Conservation (phyloP, 2,888 invertebrate genomes). For the Scaptomyza flava region DNA sequence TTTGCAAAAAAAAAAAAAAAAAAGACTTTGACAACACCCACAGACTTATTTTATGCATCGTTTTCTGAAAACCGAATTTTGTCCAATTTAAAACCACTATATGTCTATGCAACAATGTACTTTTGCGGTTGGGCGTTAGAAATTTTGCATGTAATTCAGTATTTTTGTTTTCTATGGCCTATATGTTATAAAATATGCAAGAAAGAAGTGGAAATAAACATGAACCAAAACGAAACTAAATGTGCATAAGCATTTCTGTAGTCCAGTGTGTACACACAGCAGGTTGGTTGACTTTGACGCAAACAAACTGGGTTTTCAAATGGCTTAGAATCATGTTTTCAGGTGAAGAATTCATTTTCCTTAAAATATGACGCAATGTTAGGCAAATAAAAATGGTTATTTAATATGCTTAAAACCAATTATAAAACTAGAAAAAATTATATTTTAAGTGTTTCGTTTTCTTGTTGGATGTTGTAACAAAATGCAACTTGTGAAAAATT, state of each 20-base stretch:
- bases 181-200: constrained; percentile 54
- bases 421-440: neutral
- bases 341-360: neutral
- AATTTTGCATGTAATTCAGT: constrained; percentile 59
- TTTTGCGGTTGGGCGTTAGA: constrained; percentile 45
- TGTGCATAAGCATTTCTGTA: constrained; percentile 29
- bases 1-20: too few species aligned
- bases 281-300: neutral
- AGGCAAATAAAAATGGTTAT: too few species aligned
- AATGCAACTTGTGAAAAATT: constrained; percentile 57
- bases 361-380: neutral
- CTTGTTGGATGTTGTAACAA: constrained; percentile 29
- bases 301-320: constrained; percentile 27
- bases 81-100: constrained; percentile 29
- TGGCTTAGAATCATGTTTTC: constrained; percentile 5
- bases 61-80: neutral
- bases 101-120: constrained; percentile 55
- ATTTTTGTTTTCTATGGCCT: constrained; percentile 25
- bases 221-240: constrained; percentile 19
- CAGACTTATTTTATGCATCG: neutral
- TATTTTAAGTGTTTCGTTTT: neutral
- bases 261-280: constrained; percentile 9
- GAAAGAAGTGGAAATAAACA: constrained; percentile 17
- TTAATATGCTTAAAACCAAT: neutral
- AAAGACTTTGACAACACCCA: constrained; percentile 6